Evolutionary conservation across 2,797 vertebrate species (phyloP), one percentile per base, ranked within the genome.

Genomic region (Xenopus petersii): DNA sequence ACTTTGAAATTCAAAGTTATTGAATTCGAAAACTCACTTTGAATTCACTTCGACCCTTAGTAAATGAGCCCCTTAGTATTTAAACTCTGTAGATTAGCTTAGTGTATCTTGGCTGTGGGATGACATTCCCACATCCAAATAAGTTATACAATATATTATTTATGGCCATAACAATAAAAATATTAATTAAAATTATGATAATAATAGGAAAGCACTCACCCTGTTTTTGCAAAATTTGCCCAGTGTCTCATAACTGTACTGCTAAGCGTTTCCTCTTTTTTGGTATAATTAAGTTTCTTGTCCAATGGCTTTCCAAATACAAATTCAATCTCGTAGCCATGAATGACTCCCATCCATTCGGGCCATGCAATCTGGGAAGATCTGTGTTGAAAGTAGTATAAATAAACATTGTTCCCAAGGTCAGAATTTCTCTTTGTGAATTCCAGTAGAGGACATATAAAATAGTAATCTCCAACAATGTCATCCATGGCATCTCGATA

Each of bases 311-410:
- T 83, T 24, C 96, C 96, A 0, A 97, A 97, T 55, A 97, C 89
- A 80, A 97, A 98, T 77, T 97, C 94, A 0, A 98, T 96, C 84
- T 98, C 96, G 36, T 94, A 94, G 36, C 91, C 94, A 0, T 98
- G 96, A 83, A 94, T 88, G 1, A 92, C 93, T 4, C 96, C 96
- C 94, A 97, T 96, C 96, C 96, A 98, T 33, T 78, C 82, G 0
- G 95, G 95, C 96, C 96, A 98, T 47, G 92, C 83, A 68, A 94
- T 91, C 79, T 89, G 84, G n/a, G 95, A 94, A 12, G 95, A 96
- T 2, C 75, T 89, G 47, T 98, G 95, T 65, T 94, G 90, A 64
- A 98, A 97, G 59, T 84, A 89, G 81, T 95, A 98, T 11, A 96
- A 78, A 80, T 90, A 93, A 0, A 77, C 83, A 0, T 81, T 87